Evolutionary conservation across 2,113 vertebrate genomes (phyloP).

Genomic region (Microcebus jonahi): DNA sequence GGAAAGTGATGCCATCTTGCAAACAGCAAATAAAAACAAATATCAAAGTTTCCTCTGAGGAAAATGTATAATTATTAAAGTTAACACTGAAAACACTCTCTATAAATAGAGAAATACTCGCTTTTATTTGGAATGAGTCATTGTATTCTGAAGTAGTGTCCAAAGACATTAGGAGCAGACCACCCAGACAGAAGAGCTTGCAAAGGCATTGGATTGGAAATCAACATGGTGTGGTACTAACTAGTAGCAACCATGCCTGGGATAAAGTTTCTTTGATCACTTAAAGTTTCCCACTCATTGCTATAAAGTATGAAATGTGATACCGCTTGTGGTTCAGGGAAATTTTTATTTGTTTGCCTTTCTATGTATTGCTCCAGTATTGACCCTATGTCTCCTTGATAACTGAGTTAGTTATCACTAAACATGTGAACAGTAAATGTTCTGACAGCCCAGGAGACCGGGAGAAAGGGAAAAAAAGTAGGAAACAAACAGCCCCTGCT

Average conservation of each 20-base stretch:
- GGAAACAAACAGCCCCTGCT: not conserved
- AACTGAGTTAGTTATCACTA: not conserved
- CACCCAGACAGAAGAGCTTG: not conserved
- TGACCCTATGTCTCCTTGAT: not conserved
- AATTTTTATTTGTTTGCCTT: not conserved
- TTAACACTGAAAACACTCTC: constrained; percentile 18
- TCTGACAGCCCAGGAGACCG: not conserved
- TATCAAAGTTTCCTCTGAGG: not conserved
- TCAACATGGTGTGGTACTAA: not conserved
- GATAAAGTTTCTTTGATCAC: not conserved
- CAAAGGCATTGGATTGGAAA: not conserved
- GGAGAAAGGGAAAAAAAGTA: not conserved
- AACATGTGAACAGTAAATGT: not conserved
- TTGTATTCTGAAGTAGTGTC: not conserved
- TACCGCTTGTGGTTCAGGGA: not conserved
- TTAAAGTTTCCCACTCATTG: not conserved
- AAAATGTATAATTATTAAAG: not conserved
- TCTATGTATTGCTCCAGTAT: not conserved
- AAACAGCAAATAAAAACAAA: not conserved
- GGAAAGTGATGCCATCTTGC: not conserved
- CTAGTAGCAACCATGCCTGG: not conserved
- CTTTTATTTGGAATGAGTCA: not conserved
- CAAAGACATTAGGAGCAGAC: not conserved
- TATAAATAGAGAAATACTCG: not conserved
- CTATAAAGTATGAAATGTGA: not conserved